phyloP scores from a whole-genome alignment of 2,888 invertebrate species.

The Tortrix viridana region DNA sequence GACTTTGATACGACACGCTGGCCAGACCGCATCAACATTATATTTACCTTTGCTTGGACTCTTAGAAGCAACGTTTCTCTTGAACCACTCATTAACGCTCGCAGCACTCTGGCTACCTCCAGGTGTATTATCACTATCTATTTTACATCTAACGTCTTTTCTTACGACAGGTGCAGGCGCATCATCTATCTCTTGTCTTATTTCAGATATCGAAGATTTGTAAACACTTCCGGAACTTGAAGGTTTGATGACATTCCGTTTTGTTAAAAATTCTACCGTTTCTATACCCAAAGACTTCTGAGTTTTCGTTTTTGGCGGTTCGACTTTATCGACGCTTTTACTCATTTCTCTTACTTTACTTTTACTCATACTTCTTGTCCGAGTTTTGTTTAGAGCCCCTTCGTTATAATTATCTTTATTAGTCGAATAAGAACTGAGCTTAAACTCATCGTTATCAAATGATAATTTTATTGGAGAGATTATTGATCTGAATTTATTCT shows the following conservation, averaged over 20 bases:
- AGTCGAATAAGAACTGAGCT: background rate
- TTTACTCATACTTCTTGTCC: background rate
- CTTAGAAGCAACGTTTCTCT: slow-evolving; percentile 45
- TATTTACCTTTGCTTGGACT: slow-evolving; percentile 46
- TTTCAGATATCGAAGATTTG: background rate
- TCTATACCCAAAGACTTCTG: background rate
- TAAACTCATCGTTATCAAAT: slow-evolving; percentile 40
- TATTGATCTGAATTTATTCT: slow-evolving; percentile 42
- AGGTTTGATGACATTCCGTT: background rate
- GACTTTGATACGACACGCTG: too few species aligned
- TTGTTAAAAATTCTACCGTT: background rate
- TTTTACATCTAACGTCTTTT: slow-evolving; percentile 29
- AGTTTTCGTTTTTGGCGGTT: background rate
- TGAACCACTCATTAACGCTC: slow-evolving; percentile 63
- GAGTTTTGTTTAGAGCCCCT: background rate
- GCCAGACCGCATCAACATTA: too few species aligned
- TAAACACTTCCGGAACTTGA: background rate
- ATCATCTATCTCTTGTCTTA: background rate
- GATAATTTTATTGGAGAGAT: slow-evolving; percentile 63
- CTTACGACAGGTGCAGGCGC: slow-evolving; percentile 10
- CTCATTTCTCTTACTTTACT: background rate
- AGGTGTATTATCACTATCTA: slow-evolving; percentile 47
- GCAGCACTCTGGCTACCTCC: slow-evolving; percentile 49
- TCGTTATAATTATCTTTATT: background rate
- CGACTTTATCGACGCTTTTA: background rate